Conservation (phyloP, 2,797 vertebrate genomes). For the Poecilia wingei region DNA sequence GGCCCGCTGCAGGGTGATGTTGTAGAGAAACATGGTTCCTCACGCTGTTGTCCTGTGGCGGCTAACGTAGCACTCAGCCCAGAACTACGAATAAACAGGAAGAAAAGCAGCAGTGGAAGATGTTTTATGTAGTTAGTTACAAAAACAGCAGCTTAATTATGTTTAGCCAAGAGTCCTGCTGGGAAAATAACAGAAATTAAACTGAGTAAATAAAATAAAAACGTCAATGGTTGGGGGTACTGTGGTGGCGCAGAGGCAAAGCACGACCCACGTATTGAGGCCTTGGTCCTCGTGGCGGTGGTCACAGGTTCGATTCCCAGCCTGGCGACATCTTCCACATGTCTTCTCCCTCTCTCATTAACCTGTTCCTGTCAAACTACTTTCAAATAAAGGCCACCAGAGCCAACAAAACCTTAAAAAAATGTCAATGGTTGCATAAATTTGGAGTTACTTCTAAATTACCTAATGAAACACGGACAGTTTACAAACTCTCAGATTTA, state of each 20-base stretch:
- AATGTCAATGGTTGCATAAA: neutral
- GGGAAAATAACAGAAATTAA: neutral
- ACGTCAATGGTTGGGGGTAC: neutral
- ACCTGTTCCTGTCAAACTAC: too few relatives aligned
- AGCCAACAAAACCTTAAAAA: too few relatives aligned
- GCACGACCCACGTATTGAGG: too few relatives aligned
- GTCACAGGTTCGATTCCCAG: too few relatives aligned
- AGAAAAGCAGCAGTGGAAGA: neutral
- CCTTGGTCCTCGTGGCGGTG: too few relatives aligned
- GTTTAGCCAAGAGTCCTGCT: neutral
- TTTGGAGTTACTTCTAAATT: neutral
- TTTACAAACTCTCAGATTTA: neutral
- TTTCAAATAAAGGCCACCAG: too few relatives aligned
- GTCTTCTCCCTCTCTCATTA: too few relatives aligned
- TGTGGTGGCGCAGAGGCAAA: too few relatives aligned
- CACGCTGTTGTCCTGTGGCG: conserved; percentile 47
- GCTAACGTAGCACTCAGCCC: conserved; percentile 38
- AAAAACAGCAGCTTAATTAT: too few relatives aligned
- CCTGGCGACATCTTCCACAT: too few relatives aligned
- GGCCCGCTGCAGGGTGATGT: conserved; percentile 94
- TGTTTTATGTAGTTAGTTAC: neutral
- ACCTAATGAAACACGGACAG: neutral
- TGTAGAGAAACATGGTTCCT: conserved; percentile 94
- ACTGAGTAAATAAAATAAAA: neutral
- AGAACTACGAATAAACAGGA: conserved; percentile 13